Conservation (phyloP, 2,888 invertebrate species). For the Dendrolimus houi region DNA sequence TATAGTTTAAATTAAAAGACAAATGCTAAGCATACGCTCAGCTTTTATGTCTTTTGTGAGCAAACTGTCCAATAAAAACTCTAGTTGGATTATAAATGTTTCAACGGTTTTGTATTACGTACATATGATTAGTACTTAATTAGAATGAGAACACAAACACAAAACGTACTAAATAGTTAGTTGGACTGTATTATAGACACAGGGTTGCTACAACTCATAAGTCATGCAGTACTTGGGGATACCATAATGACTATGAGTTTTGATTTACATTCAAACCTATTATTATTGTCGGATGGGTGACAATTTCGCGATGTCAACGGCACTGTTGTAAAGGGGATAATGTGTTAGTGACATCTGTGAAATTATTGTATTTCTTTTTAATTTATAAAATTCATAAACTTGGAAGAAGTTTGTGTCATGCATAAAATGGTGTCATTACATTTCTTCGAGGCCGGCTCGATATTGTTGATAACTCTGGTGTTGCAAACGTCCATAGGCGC, state of each 20-base stretch:
- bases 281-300: constrained; percentile 47
- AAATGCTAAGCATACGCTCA: too few species aligned
- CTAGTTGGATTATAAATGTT: too few species aligned
- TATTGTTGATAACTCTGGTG: too few species aligned
- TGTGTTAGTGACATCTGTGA: constrained; percentile 44
- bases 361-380: constrained; percentile 38
- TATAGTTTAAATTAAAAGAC: too few species aligned
- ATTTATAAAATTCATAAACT: too few species aligned
- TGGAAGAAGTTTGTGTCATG: too few species aligned
- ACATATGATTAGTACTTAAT: background rate
- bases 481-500: too few species aligned
- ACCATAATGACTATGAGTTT: constrained; percentile 44
- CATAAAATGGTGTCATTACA: too few species aligned
- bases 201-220: constrained; percentile 32
- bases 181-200: background rate
- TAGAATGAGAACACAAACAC: too few species aligned
- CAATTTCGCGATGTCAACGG: constrained; percentile 34
- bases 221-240: constrained; percentile 33
- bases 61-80: too few species aligned
- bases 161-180: background rate
- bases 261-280: constrained; percentile 55
- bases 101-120: background rate
- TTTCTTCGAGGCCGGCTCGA: too few species aligned
- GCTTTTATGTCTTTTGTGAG: too few species aligned
- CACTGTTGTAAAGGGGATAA: constrained; percentile 15